These are phyloP conservation scores for Standfussiana lucernea DNA, from an alignment of 2,888 invertebrate species.

Conservation along the genomic window DNA sequence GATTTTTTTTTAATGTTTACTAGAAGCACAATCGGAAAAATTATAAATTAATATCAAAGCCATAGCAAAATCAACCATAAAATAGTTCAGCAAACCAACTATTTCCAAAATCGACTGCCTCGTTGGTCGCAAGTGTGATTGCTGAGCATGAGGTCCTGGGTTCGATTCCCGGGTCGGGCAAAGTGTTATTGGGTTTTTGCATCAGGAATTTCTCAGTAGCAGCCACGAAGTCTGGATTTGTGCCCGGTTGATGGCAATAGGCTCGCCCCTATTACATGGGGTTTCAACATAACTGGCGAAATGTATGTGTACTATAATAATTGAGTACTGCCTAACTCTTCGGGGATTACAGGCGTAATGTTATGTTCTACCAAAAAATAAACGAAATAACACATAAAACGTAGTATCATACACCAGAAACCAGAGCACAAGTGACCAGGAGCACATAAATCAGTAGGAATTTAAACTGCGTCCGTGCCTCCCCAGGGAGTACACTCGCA, in stretches of 20 bases:
- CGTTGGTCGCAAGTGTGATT: too few relatives aligned
- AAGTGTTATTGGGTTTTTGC: neutral
- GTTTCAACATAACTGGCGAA: neutral
- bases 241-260: neutral
- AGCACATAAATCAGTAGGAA: conserved; percentile 63
- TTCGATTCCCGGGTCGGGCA: neutral
- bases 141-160: neutral
- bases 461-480: conserved; percentile 64
- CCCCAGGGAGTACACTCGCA: conserved; percentile 49
- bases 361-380: conserved; percentile 15
- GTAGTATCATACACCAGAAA: conserved; percentile 51
- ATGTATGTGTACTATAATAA: neutral
- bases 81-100: neutral
- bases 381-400: conserved; percentile 27
- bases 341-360: neutral
- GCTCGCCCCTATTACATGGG: neutral
- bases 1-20: too few relatives aligned
- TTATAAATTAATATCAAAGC: too few relatives aligned
- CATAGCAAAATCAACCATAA: too few relatives aligned
- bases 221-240: neutral
- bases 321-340: neutral
- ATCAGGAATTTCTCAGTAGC: neutral
- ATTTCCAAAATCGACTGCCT: neutral
- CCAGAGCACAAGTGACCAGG: conserved; percentile 61
- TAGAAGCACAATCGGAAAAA: too few relatives aligned